These are phyloP conservation scores for Melanargia galathea DNA, from an alignment of 2,888 invertebrate species.

Conservation along the genomic window DNA sequence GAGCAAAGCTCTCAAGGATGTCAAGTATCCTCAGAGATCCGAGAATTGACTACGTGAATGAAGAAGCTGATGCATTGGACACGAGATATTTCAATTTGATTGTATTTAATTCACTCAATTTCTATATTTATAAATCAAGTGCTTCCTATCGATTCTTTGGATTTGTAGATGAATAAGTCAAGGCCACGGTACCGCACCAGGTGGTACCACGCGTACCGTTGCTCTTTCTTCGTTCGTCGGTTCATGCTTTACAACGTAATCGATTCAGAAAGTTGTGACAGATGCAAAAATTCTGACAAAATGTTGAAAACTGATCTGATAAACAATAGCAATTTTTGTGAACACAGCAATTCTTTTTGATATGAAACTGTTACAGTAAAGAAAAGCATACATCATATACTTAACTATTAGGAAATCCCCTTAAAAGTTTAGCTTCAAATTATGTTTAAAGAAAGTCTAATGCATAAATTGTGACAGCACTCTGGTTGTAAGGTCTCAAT, in stretches of 20 bases:
- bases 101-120: slow-evolving; percentile 9
- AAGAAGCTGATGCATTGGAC: neutral
- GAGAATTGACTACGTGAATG: neutral
- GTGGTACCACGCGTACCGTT: slow-evolving; percentile 66
- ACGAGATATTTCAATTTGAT: slow-evolving; percentile 5
- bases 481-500: too few relatives aligned
- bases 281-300: slow-evolving; percentile 10
- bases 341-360: too few relatives aligned
- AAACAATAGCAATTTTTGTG: neutral
- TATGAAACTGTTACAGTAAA: too few relatives aligned
- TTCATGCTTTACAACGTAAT: slow-evolving; percentile 32
- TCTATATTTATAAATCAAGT: slow-evolving; percentile 56
- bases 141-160: slow-evolving; percentile 66
- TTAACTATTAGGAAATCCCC: too few relatives aligned
- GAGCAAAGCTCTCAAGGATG: neutral
- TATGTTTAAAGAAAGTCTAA: too few relatives aligned
- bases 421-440: too few relatives aligned
- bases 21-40: neutral
- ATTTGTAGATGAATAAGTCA: slow-evolving; percentile 62
- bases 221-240: slow-evolving; percentile 39
- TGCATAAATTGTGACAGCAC: too few relatives aligned
- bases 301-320: neutral
- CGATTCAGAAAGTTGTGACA: slow-evolving; percentile 25
- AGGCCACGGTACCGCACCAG: slow-evolving; percentile 78
- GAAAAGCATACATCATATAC: too few relatives aligned